These are phyloP conservation scores for Danaus plexippus DNA, from an alignment of 1,140 invertebrate species.

Conservation along the genomic window DNA sequence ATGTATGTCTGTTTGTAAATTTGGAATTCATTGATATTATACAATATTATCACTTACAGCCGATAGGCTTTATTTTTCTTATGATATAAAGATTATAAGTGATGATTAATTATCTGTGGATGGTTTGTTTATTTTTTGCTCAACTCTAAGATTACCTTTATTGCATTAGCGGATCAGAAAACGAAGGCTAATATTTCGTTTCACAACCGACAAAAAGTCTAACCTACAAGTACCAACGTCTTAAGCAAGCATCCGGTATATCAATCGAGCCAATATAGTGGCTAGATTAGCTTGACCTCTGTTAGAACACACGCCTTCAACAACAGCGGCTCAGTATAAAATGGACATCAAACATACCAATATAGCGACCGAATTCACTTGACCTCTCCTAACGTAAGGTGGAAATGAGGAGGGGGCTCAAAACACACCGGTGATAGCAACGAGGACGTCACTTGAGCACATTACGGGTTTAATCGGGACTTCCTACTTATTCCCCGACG, in stretches of 20 bases:
- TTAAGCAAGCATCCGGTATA: constrained; percentile 58
- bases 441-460: constrained; percentile 59
- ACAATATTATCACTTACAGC: no score
- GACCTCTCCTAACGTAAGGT: constrained; percentile 15
- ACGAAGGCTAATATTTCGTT: constrained; percentile 29
- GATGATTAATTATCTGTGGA: no score
- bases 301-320: constrained; percentile 16
- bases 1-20: no score
- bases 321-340: constrained; percentile 2
- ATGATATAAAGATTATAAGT: no score
- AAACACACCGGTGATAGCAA: constrained; percentile 36
- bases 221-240: constrained; percentile 41
- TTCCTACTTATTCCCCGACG: constrained; percentile 57
- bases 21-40: no score
- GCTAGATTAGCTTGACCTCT: constrained; percentile 34
- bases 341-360: constrained; percentile 9
- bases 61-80: no score
- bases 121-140: neutral
- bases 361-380: constrained; percentile 13
- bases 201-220: constrained; percentile 39
- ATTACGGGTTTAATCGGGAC: constrained; percentile 62
- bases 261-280: constrained; percentile 59
- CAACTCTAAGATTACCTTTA: constrained; percentile 9
- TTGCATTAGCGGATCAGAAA: constrained; percentile 14
- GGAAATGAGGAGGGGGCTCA: constrained; percentile 34